Evolutionary conservation across 1,140 invertebrate genomes (phyloP).

Genomic region (Akabosia matsudoensis): DNA sequence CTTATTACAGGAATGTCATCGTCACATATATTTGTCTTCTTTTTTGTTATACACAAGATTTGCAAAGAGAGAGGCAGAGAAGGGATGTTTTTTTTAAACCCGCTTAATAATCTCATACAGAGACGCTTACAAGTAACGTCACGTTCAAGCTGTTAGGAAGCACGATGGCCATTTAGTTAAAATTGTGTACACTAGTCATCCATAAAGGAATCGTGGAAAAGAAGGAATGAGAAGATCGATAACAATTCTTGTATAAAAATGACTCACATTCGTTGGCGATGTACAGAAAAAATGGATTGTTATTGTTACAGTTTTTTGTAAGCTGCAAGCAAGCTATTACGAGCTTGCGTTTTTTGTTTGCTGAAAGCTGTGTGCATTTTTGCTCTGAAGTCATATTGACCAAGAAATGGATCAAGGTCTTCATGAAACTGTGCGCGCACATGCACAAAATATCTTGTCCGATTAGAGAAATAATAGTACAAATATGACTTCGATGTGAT

Average conservation of each 20-base stretch:
- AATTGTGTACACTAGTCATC: not conserved
- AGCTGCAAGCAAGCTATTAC: no score
- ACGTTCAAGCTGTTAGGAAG: not conserved
- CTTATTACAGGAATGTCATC: not conserved
- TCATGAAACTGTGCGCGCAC: not conserved
- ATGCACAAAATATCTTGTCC: no score
- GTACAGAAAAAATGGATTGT: not conserved
- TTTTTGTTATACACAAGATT: not conserved
- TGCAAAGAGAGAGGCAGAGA: not conserved
- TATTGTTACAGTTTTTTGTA: not conserved
- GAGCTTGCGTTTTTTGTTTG: no score
- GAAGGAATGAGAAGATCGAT: not conserved
- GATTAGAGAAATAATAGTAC: no score
- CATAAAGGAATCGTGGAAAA: not conserved
- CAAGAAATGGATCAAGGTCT: constrained; percentile 6
- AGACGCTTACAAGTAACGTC: not conserved
- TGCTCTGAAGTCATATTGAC: not conserved
- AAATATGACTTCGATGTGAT: no score
- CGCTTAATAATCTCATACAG: no score
- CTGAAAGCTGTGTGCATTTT: no score
- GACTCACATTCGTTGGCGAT: not conserved
- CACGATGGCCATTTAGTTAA: not conserved
- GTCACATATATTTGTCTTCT: no score
- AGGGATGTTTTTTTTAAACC: not conserved
- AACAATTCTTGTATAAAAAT: not conserved